Evolutionary conservation across 2,113 vertebrate species (phyloP).

Genomic region (Pleuronectes platessa): DNA sequence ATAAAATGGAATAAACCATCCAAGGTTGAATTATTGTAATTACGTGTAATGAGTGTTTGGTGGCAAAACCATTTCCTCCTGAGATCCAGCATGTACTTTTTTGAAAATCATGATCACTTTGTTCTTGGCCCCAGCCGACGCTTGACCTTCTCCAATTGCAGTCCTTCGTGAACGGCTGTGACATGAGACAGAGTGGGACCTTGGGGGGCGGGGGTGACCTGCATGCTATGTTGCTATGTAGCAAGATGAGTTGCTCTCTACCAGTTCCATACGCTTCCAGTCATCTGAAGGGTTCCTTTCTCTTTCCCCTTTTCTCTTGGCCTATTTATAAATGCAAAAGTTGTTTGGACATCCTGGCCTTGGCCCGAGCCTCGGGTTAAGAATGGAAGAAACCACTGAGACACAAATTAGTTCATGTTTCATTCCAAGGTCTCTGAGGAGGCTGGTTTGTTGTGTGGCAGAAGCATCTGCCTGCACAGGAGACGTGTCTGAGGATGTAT

Average conservation of each 20-base stretch:
- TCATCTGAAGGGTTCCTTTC: slow-evolving; percentile 64
- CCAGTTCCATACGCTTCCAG: slow-evolving; percentile 73
- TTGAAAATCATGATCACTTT: slow-evolving; percentile 77
- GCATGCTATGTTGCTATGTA: slow-evolving; percentile 56
- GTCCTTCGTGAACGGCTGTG: slow-evolving; percentile 67
- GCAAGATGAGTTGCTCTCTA: slow-evolving; percentile 70
- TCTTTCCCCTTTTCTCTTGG: slow-evolving; percentile 43
- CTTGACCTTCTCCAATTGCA: slow-evolving; percentile 80
- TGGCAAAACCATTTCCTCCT: slow-evolving; percentile 80
- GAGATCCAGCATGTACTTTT: slow-evolving; percentile 72
- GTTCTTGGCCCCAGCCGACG: slow-evolving; percentile 73
- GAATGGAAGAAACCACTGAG: slow-evolving; percentile 66
- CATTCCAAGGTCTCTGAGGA: slow-evolving; percentile 62
- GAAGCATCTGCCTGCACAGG: slow-evolving; percentile 32
- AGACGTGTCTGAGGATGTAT: slow-evolving; percentile 50
- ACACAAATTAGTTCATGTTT: slow-evolving; percentile 69
- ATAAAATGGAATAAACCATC: slow-evolving; percentile 81
- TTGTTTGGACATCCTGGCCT: slow-evolving; percentile 42
- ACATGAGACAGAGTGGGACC: slow-evolving; percentile 72
- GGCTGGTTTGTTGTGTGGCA: slow-evolving; percentile 53
- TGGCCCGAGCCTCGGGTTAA: slow-evolving; percentile 58
- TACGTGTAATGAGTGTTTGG: slow-evolving; percentile 81
- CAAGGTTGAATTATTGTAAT: slow-evolving; percentile 82
- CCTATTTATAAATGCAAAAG: slow-evolving; percentile 72
- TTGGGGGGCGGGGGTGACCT: neutral